phyloP scores from a whole-genome alignment of 1,140 invertebrate species.

The Atta texana region DNA sequence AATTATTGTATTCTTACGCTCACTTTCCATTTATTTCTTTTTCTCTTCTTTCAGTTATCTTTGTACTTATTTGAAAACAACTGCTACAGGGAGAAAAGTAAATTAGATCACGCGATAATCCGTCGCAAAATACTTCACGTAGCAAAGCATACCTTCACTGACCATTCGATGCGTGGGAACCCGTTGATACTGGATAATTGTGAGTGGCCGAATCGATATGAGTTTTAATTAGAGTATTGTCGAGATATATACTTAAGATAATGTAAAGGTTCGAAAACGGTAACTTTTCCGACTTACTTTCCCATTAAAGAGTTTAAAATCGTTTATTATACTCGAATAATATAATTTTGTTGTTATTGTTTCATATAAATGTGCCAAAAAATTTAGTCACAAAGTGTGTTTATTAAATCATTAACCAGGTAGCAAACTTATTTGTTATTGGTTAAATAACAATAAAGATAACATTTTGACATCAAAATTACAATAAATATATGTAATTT shows the following conservation, averaged over 20 bases:
- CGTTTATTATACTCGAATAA: neutral
- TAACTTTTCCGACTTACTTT: neutral
- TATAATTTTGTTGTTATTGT: neutral
- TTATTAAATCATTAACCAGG: no score
- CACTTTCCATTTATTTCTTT: neutral
- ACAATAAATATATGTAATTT: no score
- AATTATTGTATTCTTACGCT: conserved; percentile 15
- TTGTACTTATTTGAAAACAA: neutral
- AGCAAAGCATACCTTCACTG: neutral
- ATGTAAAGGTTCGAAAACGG: neutral
- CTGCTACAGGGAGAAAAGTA: neutral
- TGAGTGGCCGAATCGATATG: neutral
- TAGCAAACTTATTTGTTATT: no score
- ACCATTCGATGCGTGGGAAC: conserved; percentile 11
- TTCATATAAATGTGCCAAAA: no score
- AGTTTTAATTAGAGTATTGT: neutral
- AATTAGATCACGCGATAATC: conserved; percentile 25
- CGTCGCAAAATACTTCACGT: neutral
- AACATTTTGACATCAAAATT: no score
- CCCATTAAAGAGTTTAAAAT: neutral
- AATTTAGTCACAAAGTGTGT: no score
- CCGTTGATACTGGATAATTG: conserved; percentile 2
- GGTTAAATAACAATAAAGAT: no score
- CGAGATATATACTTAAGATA: neutral
- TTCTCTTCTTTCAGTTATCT: neutral